Percentiles rank a stretch among this genome's conserved stretches.
phyloP scores from a whole-genome alignment of 2,113 vertebrate genomes.

The Spilogale gracilis region DNA sequence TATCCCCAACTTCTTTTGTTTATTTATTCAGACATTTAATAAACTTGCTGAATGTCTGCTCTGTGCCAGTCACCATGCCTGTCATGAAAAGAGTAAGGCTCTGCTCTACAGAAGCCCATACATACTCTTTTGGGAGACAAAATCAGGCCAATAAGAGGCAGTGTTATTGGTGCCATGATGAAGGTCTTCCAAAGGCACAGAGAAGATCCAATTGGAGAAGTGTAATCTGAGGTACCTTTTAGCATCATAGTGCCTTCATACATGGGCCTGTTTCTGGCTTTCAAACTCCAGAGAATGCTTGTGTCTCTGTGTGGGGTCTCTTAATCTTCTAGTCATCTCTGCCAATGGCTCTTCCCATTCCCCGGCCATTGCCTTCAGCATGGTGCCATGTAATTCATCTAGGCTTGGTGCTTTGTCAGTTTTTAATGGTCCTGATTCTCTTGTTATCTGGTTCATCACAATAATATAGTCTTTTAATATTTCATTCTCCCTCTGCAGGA shows the following conservation, averaged over 20 bases:
- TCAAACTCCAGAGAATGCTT: background rate
- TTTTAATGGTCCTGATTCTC: background rate
- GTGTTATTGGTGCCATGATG: background rate
- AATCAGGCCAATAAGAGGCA: background rate
- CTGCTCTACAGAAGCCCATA: background rate
- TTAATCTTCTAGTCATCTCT: background rate
- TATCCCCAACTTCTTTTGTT: background rate
- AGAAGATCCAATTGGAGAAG: background rate
- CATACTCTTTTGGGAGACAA: background rate
- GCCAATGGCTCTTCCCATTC: background rate
- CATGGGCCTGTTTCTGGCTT: background rate
- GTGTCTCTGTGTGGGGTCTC: background rate
- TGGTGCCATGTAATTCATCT: background rate
- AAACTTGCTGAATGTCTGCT: background rate
- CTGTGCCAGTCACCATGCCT: background rate
- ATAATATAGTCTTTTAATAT: constrained; percentile 39
- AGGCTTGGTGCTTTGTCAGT: background rate
- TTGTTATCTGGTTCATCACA: background rate
- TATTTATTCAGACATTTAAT: background rate
- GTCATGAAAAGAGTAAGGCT: background rate
- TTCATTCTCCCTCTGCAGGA: background rate
- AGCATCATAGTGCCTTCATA: background rate
- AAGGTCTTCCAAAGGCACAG: background rate
- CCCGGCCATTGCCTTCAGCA: background rate
- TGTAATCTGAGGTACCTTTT: background rate